Evolutionary conservation across 2,888 invertebrate genomes (phyloP), one percentile per base, ranked within the genome.

Genomic region (Drosophila rellima): DNA sequence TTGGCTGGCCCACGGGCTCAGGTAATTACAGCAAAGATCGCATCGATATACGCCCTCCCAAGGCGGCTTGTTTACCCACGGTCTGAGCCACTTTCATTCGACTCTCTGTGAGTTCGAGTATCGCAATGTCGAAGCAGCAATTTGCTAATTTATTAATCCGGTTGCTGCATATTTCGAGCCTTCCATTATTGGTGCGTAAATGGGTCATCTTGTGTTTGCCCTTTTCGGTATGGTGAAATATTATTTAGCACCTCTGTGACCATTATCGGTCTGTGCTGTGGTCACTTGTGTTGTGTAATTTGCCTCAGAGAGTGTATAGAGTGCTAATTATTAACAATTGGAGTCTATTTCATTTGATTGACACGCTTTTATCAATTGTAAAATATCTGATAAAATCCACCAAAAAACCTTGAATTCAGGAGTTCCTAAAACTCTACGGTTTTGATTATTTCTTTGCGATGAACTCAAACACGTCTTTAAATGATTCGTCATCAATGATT

Each of bases 71-170:
- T 72, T 80, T 75, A 63, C 56, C 63, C 63, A 64, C 57, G 51
- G 70, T 63, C 60, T 56, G 42, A 15, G 45, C 55, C 71, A 54
- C 89, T 88, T 84, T 89, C 86, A 73, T 79, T 67, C 72, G 82
- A 42, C 74, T 84, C 85, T 70, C 52, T n/a, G n/a, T n/a, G n/a
- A 17, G n/a, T 26, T n/a, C 44, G n/a, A 29, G 37, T 39, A 39
- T 39, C 78, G 74, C 74, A 74, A 81, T 74, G 70, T 50, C 70
- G 48, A 51, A 63, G 64, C 51, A 33, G 8, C 55, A 56, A 57
- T 88, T 88, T 85, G 89, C 88, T 88, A 85, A 88, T 85, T 88
- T 89, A 89, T 89, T 89, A 75, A 84, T 84, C 89, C 83, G 83
- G 82, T 84, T 83, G 78, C 84, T 50, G 65, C 57, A 69, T 80